These are phyloP conservation scores for Cinclus mexicanus DNA, from an alignment of 2,113 vertebrate species.

Conservation along the genomic window DNA sequence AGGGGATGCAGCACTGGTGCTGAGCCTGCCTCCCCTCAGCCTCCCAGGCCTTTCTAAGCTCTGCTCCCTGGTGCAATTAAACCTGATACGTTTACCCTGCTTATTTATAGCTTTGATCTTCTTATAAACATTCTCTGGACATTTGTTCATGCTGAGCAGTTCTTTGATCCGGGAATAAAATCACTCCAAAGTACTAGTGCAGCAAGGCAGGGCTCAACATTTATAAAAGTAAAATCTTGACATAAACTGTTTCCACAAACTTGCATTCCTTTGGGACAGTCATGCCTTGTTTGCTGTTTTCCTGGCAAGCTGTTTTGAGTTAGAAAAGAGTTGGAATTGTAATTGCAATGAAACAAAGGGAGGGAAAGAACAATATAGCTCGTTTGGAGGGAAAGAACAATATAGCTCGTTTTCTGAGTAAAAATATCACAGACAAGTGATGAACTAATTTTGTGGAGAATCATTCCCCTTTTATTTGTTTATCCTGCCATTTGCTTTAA, in stretches of 20 bases:
- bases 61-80: not conserved
- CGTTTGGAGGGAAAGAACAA: not conserved
- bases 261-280: not conserved
- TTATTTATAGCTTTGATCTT: slow-evolving; percentile 41
- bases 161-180: slow-evolving; percentile 40
- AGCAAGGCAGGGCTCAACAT: slow-evolving; percentile 8
- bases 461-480: not conserved
- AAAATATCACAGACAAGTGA: not conserved
- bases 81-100: not conserved
- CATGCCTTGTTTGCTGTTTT: not conserved
- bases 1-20: not conserved
- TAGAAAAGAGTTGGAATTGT: not conserved
- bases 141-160: slow-evolving; percentile 15
- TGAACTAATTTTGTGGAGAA: not conserved
- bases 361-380: not conserved
- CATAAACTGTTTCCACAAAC: slow-evolving; percentile 13
- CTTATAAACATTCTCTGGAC: slow-evolving; percentile 32
- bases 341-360: not conserved
- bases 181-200: not conserved
- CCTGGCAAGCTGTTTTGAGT: not conserved
- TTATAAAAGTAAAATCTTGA: slow-evolving; percentile 21
- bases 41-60: not conserved
- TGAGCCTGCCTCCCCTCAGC: not conserved
- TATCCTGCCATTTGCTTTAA: not conserved
- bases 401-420: not conserved